Conservation (phyloP, 2,113 vertebrate species). For the Empidonax alnorum region DNA sequence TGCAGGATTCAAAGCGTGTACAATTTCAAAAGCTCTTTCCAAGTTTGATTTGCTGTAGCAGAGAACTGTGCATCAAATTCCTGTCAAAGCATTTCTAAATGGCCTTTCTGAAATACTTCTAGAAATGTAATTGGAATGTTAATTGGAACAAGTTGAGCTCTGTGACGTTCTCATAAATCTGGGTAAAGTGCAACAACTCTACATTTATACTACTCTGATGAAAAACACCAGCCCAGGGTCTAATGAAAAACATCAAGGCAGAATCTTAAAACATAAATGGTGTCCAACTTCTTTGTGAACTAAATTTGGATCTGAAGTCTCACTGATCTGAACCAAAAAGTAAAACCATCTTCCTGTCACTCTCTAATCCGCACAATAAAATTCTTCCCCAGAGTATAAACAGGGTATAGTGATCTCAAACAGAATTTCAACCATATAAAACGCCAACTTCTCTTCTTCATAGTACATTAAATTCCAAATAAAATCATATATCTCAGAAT, state of each 20-base stretch:
- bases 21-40: not conserved
- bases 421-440: not conserved
- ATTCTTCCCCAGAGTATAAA: not conserved
- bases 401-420: not conserved
- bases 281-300: not conserved
- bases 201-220: not conserved
- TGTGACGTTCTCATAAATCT: constrained; percentile 25
- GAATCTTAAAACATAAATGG: not conserved
- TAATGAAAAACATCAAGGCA: not conserved
- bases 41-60: constrained; percentile 5
- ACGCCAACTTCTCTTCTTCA: not conserved
- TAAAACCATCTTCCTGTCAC: not conserved
- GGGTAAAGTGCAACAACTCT: not conserved
- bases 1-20: not conserved
- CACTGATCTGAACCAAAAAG: not conserved
- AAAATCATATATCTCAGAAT: not conserved
- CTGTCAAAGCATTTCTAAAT: constrained; percentile 34
- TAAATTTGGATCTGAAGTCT: not conserved
- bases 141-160: constrained; percentile 31
- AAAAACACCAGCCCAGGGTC: not conserved
- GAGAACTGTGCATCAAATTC: not conserved
- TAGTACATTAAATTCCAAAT: not conserved
- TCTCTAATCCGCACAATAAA: not conserved
- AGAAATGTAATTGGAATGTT: constrained; percentile 33
- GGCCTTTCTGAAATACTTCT: constrained; percentile 9